These are phyloP conservation scores for Gymnobelideus leadbeateri DNA, from an alignment of 2,113 vertebrate genomes.

Conservation along the genomic window DNA sequence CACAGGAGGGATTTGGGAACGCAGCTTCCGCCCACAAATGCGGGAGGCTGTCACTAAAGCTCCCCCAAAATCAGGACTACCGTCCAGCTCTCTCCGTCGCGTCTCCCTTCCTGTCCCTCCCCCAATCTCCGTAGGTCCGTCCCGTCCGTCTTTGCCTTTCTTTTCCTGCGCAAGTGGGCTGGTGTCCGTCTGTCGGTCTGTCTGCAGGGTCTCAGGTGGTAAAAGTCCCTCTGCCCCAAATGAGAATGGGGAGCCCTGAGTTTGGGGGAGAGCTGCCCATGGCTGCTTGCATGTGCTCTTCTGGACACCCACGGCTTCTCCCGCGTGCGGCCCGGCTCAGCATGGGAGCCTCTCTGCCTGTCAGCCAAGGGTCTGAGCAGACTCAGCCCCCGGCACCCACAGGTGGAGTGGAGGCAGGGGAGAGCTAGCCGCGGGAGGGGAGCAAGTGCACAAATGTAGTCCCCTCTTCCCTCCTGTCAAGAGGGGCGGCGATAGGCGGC, in stretches of 20 bases:
- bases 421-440: background rate
- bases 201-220: background rate
- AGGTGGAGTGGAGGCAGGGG: accelerated
- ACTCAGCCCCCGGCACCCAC: no score
- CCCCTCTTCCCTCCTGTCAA: background rate
- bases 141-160: background rate
- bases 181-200: background rate
- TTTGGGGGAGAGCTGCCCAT: no score
- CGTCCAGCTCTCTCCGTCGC: background rate
- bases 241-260: background rate
- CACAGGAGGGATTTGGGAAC: background rate
- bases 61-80: background rate
- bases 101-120: background rate
- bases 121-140: background rate
- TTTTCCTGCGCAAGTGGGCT: background rate
- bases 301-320: background rate
- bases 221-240: background rate
- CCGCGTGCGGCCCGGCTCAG: background rate
- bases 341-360: background rate
- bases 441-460: background rate
- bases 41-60: background rate
- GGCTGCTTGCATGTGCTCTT: background rate
- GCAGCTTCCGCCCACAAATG: background rate
- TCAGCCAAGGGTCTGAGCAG: background rate
- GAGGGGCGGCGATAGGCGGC: background rate